phyloP scores from a whole-genome alignment of 2,797 vertebrate genomes.

The Chelmon rostratus region DNA sequence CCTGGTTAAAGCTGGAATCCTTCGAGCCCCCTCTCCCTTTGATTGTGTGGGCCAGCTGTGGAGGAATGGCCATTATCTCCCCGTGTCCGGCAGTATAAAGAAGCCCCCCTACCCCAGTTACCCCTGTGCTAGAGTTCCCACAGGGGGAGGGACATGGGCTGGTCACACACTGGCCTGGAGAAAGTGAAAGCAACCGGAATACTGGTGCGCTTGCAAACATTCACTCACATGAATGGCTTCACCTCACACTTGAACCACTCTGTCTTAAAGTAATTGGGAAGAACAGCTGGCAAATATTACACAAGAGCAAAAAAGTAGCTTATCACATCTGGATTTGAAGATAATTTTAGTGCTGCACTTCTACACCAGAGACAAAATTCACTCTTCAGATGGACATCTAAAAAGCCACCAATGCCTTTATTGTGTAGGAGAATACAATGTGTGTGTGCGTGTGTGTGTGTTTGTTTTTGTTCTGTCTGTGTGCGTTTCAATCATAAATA shows the following conservation, averaged over 20 bases:
- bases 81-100: constrained; percentile 84
- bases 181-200: constrained; percentile 70
- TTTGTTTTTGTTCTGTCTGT: constrained; percentile 47
- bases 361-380: neutral
- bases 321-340: constrained; percentile 49
- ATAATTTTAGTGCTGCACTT: neutral
- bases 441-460: constrained; percentile 13
- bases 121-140: constrained; percentile 80
- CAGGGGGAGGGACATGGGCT: constrained; percentile 78
- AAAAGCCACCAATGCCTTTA: constrained; percentile 5
- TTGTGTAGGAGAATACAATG: neutral
- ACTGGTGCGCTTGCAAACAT: constrained; percentile 48
- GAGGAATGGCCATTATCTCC: constrained; percentile 88
- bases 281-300: constrained; percentile 41
- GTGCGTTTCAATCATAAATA: constrained; percentile 64
- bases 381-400: neutral
- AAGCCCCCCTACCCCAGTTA: constrained; percentile 72
- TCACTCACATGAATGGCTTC: constrained; percentile 51
- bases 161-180: constrained; percentile 70
- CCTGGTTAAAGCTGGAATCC: constrained; percentile 95
- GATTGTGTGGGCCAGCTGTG: constrained; percentile 89
- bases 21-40: constrained; percentile 85
- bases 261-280: constrained; percentile 30
- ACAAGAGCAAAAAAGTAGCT: constrained; percentile 32
- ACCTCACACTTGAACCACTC: constrained; percentile 58